A percentile compares a stretch with the other conserved stretches of the same genome.
Conservation (phyloP, 2,797 vertebrate species). For the Anabas testudineus region DNA sequence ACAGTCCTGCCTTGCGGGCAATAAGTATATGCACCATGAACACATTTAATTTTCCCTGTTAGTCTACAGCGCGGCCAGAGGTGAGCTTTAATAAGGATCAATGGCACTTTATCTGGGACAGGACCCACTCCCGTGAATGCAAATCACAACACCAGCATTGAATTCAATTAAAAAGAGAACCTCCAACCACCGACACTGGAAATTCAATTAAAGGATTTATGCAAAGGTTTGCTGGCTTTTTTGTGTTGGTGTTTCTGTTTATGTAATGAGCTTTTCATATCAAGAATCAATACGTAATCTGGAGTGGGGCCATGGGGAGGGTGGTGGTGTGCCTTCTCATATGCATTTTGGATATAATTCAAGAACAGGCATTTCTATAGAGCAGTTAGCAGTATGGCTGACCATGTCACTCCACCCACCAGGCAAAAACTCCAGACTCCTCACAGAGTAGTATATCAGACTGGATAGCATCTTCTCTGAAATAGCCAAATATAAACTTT, state of each 20-base stretch:
- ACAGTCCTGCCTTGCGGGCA: slow-evolving; percentile 89
- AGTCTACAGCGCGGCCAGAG: slow-evolving; percentile 96
- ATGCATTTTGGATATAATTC: slow-evolving; percentile 76
- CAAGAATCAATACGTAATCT: slow-evolving; percentile 99
- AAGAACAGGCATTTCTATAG: slow-evolving; percentile 59
- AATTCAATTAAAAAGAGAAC: slow-evolving; percentile 99
- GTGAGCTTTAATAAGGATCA: slow-evolving; percentile 99
- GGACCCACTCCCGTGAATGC: slow-evolving; percentile 96
- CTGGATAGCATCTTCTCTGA: slow-evolving; percentile 10
- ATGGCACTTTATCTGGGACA: slow-evolving; percentile 99
- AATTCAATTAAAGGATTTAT: slow-evolving; percentile 99
- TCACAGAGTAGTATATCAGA: slow-evolving; percentile 9
- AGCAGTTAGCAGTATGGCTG: slow-evolving; percentile 55
- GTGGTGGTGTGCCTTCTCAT: slow-evolving; percentile 65
- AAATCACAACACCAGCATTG: slow-evolving; percentile 94
- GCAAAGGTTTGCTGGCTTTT: slow-evolving; percentile 96
- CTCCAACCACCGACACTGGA: slow-evolving; percentile 94
- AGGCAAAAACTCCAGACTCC: slow-evolving; percentile 20
- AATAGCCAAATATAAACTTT: slow-evolving; percentile 44
- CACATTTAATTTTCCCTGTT: slow-evolving; percentile 98
- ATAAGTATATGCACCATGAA: slow-evolving; percentile 96
- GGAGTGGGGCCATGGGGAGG: slow-evolving; percentile 87
- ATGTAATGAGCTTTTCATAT: slow-evolving; percentile 99
- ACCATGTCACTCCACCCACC: slow-evolving; percentile 33
- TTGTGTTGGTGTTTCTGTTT: slow-evolving; percentile 95